Base-by-base conservation (phyloP, 2,797 vertebrate genomes). In the Spea hammondii region DNA sequence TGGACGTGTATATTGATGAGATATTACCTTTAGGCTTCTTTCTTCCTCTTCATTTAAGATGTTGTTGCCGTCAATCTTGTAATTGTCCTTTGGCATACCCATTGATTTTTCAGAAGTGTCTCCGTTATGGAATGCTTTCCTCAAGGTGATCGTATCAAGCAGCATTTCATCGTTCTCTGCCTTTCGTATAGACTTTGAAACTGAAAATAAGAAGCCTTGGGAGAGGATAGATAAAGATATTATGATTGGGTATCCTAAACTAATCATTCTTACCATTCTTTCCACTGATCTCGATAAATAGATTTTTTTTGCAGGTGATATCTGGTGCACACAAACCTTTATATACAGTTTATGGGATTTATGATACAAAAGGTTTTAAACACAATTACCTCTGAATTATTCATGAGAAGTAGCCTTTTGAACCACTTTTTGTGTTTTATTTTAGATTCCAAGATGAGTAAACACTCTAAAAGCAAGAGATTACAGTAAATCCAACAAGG, bases 141-240 rank as follows among this genome's bases (percentile, higher is more conserved):
- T 88, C 78, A 90, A 82, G 11, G 85, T 86, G 65, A 93, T 88
- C 45, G 86, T 78, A 59, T 91, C 90, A 76, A 89, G 86, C 12
- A 94, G 86, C 67, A 83, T 64, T 7, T 53, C 50, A 60, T 87
- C 86, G 6, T 94, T 92, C 14, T 94, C 93, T 62, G 82, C 70
- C 65, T 90, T 92, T 76, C 87, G 79, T 50, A 88, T 84, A 49
- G 95, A 89, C 64, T 91, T 87, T 68, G 94, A 93, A 51, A 86
- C 85, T 14, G 87, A 89, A 86, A 84, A 80, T 49, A 90, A 83
- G 84, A 90, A 90, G 79, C 93, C 89, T 90, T 92, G 90, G 57
- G 95, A 92, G 86, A 96, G 89, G 67, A 98, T 87, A 87, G 90
- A 89, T 45, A 96, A 84, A 70, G 88, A 87, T 47, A 95, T 86